Evolutionary conservation across 2,797 vertebrate genomes (phyloP).

Genomic region (Chelidonichthys spinosus): DNA sequence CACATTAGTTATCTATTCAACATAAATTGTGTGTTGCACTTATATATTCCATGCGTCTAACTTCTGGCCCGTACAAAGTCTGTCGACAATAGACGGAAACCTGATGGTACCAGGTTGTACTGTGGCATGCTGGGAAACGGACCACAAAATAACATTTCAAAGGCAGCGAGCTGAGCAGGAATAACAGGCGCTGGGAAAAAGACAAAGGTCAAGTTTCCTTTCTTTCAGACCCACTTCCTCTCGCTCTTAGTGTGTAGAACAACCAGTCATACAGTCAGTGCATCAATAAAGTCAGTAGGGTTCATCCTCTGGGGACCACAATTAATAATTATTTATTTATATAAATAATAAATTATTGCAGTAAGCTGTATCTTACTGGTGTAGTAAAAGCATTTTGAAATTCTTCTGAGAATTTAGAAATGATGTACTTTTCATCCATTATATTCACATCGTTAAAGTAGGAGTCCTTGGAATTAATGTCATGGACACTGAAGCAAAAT

Average conservation of each 20-base stretch:
- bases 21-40: slow-evolving; percentile 22
- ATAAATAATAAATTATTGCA: too few relatives aligned
- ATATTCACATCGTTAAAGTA: neutral
- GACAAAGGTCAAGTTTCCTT: slow-evolving; percentile 79
- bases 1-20: slow-evolving; percentile 40
- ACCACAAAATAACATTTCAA: slow-evolving; percentile 75
- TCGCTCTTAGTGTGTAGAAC: slow-evolving; percentile 4
- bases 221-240: slow-evolving; percentile 77
- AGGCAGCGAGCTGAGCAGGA: slow-evolving; percentile 37
- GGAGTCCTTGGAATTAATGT: neutral
- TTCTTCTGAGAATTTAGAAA: too few relatives aligned
- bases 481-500: neutral
- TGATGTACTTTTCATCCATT: too few relatives aligned
- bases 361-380: neutral
- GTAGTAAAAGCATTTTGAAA: too few relatives aligned
- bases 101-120: slow-evolving; percentile 56
- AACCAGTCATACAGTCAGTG: neutral
- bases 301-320: neutral
- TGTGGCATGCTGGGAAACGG: slow-evolving; percentile 67
- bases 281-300: neutral
- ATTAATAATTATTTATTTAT: too few relatives aligned
- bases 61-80: slow-evolving; percentile 31
- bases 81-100: slow-evolving; percentile 83
- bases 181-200: slow-evolving; percentile 34
- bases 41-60: slow-evolving; percentile 21